Evolutionary conservation across 2,888 invertebrate species (phyloP), one percentile per base, ranked within the genome.

Genomic region (Cheilosia urbana): DNA sequence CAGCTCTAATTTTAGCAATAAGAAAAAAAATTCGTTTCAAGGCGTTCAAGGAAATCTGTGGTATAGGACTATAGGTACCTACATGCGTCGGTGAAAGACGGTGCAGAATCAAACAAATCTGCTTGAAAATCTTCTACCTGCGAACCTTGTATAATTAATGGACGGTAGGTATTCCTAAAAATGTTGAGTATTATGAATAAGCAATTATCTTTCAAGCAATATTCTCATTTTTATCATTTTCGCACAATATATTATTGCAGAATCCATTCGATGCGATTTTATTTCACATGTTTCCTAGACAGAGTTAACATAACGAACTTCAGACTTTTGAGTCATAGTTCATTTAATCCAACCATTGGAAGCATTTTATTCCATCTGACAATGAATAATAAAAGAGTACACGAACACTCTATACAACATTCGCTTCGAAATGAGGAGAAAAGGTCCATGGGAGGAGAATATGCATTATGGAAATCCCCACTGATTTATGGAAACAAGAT

Each of bases 401-500:
- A 40, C 40, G 53, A 37, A 37, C 37, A 13, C 6, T 11, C 53
- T 40, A 13, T 30, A 30, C 11, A 13, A 37, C 21, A 21, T 24
- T 51, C 15, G 13, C 11, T 37, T 65, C 13, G 2, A 51, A 40
- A 49, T 37, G 49, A 24, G 40, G 5, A 24, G n/a, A n/a, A n/a
- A 9, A 17, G 13, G 1, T 19, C 3, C 0, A n/a, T 17, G 9
- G 7, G 3, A n/a, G 47, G 19, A 47, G 19, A 47, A 21, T 40
- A 27, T 40, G 40, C 27, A 53, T 66, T 66, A 53, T 66, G 66
- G 53, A 42, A 55, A 45, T 69, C 30, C 19, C n/a, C 6, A 42
- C n/a, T 55, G 42, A 69, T 69, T 45, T 45, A 55, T 55, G 45
- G 57, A 49, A 66, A 53, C 27, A 53, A 68, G 9, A 69, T 34